Percentiles rank a stretch among this genome's conserved stretches.
These are phyloP conservation scores for Sander vitreus DNA, from an alignment of 2,113 vertebrate species.

Conservation along the genomic window DNA sequence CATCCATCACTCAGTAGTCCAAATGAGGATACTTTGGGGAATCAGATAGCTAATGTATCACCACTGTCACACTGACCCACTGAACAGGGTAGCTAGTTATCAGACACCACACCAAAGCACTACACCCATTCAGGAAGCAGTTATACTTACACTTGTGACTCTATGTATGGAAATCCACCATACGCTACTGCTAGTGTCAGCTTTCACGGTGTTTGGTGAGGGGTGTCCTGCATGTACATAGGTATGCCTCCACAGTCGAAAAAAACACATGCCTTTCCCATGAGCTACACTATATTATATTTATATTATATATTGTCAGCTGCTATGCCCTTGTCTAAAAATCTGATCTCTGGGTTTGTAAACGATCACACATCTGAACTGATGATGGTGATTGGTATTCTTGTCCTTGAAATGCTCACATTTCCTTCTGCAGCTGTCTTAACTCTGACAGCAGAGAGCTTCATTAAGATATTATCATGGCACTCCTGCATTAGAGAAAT, in stretches of 20 bases:
- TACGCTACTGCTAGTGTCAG: conserved; percentile 23
- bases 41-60: conserved; percentile 20
- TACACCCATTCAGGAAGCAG: neutral
- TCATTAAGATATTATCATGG: conserved; percentile 70
- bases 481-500: conserved; percentile 66
- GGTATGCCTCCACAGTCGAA: neutral
- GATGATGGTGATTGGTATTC: conserved; percentile 43
- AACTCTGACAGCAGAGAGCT: conserved; percentile 61
- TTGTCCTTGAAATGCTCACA: conserved; percentile 36
- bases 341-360: conserved; percentile 1
- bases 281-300: neutral
- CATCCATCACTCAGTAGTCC: conserved; percentile 9
- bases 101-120: conserved; percentile 38
- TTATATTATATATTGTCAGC: conserved; percentile 13
- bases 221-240: neutral
- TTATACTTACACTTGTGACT: conserved; percentile 20
- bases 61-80: conserved; percentile 53
- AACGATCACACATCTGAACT: conserved; percentile 37
- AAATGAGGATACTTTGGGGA: conserved; percentile 18
- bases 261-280: neutral
- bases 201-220: conserved; percentile 8
- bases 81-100: conserved; percentile 32
- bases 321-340: neutral
- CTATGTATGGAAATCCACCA: conserved; percentile 32
- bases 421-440: conserved; percentile 58